Evolutionary conservation across 2,888 invertebrate genomes (phyloP).

Genomic region (Panzeria rudis): DNA sequence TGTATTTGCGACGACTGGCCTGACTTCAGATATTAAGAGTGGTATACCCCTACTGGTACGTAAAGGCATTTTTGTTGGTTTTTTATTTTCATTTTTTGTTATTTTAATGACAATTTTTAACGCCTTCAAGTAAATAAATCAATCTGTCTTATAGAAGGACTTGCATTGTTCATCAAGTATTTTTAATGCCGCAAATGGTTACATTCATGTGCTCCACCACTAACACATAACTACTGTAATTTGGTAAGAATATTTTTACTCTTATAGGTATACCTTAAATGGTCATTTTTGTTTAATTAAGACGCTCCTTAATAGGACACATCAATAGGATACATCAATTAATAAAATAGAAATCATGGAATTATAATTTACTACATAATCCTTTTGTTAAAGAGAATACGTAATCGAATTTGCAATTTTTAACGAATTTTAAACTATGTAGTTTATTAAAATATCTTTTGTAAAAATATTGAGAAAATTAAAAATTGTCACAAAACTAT

Average conservation of each 20-base stretch:
- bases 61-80: neutral
- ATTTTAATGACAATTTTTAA: slow-evolving; percentile 64
- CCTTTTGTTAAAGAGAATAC: neutral
- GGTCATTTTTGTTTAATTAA: slow-evolving; percentile 66
- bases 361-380: neutral
- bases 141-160: slow-evolving; percentile 45
- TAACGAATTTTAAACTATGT: neutral
- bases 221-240: neutral
- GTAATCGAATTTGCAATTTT: slow-evolving; percentile 7
- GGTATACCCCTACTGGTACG: neutral
- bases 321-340: slow-evolving; percentile 6
- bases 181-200: slow-evolving; percentile 46
- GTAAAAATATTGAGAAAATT: neutral
- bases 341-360: neutral
- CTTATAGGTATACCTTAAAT: slow-evolving; percentile 28
- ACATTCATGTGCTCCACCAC: slow-evolving; percentile 37
- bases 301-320: slow-evolving; percentile 54
- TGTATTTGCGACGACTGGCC: too few relatives aligned
- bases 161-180: slow-evolving; percentile 41
- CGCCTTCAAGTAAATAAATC: slow-evolving; percentile 66
- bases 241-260: neutral
- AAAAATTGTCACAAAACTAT: too few relatives aligned
- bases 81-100: slow-evolving; percentile 35
- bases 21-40: neutral
- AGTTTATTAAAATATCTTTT: neutral